A percentile compares a stretch with the other conserved stretches of the same genome.
Conservation (phyloP, 2,888 invertebrate genomes). For the Perizoma flavofasciatum region DNA sequence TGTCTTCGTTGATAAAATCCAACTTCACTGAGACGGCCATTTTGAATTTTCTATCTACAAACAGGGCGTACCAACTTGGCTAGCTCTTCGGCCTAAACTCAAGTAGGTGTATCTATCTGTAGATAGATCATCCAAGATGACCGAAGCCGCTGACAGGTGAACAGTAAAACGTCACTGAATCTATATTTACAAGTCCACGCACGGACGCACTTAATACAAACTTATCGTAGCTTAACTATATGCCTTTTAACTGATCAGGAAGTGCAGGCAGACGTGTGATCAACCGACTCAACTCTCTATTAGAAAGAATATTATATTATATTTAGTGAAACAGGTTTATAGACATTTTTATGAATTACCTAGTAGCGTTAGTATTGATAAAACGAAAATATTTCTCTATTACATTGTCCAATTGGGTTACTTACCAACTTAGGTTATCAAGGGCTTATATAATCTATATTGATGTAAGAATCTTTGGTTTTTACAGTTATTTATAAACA, state of each 20-base stretch:
- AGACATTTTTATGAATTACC: background rate
- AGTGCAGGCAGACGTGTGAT: slow-evolving; percentile 6
- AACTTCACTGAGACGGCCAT: slow-evolving; percentile 1
- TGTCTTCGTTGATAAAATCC: too few species aligned
- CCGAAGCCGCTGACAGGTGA: background rate
- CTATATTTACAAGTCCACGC: slow-evolving; percentile 20
- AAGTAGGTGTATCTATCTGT: background rate
- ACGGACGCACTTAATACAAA: slow-evolving; percentile 15
- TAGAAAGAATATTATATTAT: slow-evolving; percentile 4
- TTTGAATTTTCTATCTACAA: slow-evolving; percentile 9
- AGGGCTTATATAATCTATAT: too few species aligned
- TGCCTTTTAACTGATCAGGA: slow-evolving; percentile 6
- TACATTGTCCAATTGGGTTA: too few species aligned
- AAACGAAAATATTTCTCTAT: too few species aligned
- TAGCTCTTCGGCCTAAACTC: background rate
- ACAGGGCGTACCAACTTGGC: background rate
- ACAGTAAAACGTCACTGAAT: slow-evolving; percentile 7
- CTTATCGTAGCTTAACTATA: slow-evolving; percentile 20
- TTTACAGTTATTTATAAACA: too few species aligned
- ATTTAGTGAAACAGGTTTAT: background rate
- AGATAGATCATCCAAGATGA: slow-evolving; percentile 8
- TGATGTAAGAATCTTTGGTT: too few species aligned
- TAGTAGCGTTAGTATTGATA: background rate
- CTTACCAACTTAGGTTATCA: too few species aligned
- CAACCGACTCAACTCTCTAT: slow-evolving; percentile 12